Percentiles rank a stretch among this genome's conserved stretches.
These are phyloP conservation scores for Pipistrellus pygmaeus DNA, from an alignment of 2,797 vertebrate species.

Conservation along the genomic window DNA sequence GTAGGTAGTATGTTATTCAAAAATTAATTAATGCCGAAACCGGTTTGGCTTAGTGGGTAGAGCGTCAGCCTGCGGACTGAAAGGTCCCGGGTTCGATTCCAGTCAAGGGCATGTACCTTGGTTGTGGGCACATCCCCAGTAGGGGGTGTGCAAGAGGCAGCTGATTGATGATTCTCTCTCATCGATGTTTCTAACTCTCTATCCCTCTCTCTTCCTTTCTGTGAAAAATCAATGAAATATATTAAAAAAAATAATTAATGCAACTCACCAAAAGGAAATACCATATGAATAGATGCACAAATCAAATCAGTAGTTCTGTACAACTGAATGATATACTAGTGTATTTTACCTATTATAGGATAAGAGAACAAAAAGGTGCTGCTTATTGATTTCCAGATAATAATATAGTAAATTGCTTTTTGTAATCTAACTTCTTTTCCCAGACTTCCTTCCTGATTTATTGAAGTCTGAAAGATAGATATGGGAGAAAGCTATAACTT, in stretches of 20 bases:
- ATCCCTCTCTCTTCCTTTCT: too few relatives aligned
- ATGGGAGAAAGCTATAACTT: not conserved
- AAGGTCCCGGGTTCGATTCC: too few relatives aligned
- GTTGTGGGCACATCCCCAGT: too few relatives aligned
- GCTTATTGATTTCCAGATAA: conserved; percentile 25
- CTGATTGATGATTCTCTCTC: too few relatives aligned
- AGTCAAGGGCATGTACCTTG: too few relatives aligned
- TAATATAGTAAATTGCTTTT: not conserved
- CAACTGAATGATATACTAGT: not conserved
- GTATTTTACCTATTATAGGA: not conserved
- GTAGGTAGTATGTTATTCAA: not conserved
- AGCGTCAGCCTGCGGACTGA: too few relatives aligned
- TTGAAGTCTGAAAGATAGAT: not conserved
- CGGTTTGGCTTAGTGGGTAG: too few relatives aligned
- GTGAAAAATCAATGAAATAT: too few relatives aligned
- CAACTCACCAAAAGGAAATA: conserved; percentile 20
- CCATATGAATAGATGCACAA: not conserved
- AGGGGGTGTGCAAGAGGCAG: too few relatives aligned
- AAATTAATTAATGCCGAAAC: not conserved
- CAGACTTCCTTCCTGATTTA: not conserved
- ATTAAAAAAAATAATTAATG: not conserved
- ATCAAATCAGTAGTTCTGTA: not conserved
- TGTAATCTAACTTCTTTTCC: not conserved
- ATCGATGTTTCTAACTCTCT: too few relatives aligned
- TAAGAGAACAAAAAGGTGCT: not conserved